phyloP scores from a whole-genome alignment of 1,140 invertebrate genomes.

The Drosophila kohkoa region DNA sequence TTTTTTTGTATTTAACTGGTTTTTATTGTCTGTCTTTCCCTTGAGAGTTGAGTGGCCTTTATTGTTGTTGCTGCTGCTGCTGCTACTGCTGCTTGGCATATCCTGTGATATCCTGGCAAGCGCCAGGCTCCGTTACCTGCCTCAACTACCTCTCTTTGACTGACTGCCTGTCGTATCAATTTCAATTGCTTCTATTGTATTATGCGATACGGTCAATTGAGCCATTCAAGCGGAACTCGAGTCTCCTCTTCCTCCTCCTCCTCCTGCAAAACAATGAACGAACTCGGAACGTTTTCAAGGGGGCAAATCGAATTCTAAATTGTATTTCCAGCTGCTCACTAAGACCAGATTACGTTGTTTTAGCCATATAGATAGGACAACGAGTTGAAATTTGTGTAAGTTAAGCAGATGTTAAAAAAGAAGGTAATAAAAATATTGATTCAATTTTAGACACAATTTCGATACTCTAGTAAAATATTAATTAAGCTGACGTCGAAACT shows the following conservation, averaged over 20 bases:
- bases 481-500: too few relatives aligned
- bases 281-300: background rate
- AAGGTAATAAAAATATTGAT: too few relatives aligned
- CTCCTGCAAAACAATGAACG: background rate
- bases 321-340: background rate
- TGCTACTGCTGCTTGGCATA: slow-evolving; percentile 3
- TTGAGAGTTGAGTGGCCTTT: slow-evolving; percentile 2
- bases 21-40: slow-evolving; percentile 20
- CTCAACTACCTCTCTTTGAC: slow-evolving; percentile 1
- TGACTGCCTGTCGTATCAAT: slow-evolving; percentile 38
- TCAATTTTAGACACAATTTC: too few relatives aligned
- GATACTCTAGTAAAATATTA: too few relatives aligned
- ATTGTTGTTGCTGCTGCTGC: background rate
- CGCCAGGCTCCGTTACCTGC: slow-evolving; percentile 50
- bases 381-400: too few relatives aligned
- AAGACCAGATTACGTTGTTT: too few relatives aligned
- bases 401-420: too few relatives aligned
- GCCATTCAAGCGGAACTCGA: slow-evolving; percentile 24
- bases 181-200: slow-evolving; percentile 45
- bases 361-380: background rate
- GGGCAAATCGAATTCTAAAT: background rate
- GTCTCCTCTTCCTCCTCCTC: background rate
- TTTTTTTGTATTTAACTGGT: slow-evolving; percentile 1
- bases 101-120: slow-evolving; percentile 50
- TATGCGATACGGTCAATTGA: slow-evolving; percentile 39